A percentile compares a stretch with the other conserved stretches of the same genome.
Evolutionary conservation across 2,113 vertebrate genomes (phyloP).

Genomic region (Balaenoptera acutorostrata): DNA sequence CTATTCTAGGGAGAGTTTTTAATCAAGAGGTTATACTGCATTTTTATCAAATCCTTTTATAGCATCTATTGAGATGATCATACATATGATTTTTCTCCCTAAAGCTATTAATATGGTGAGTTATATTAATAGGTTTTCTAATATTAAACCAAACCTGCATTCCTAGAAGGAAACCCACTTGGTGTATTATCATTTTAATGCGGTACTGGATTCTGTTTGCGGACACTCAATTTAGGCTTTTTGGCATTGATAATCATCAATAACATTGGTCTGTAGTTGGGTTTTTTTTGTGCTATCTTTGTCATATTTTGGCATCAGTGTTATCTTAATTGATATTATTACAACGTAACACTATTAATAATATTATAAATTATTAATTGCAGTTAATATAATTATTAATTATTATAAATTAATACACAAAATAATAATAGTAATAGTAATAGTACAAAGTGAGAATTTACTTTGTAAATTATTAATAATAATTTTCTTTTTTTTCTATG

Average conservation of each 20-base stretch:
- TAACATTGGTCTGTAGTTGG: not conserved
- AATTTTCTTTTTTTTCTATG: not conserved
- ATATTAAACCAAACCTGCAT: not conserved
- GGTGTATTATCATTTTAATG: not conserved
- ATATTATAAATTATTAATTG: not conserved
- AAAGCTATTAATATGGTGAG: not conserved
- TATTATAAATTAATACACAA: not conserved
- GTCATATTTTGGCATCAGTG: not conserved
- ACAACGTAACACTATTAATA: not conserved
- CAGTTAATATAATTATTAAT: not conserved
- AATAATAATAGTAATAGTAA: not conserved
- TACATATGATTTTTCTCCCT: not conserved
- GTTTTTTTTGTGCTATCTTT: not conserved
- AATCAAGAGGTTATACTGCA: not conserved
- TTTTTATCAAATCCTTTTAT: not conserved
- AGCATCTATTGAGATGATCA: not conserved
- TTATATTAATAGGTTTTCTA: not conserved
- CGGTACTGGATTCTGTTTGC: not conserved
- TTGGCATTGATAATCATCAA: not conserved
- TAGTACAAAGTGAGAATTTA: not conserved
- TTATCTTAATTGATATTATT: not conserved
- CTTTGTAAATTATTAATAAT: not conserved
- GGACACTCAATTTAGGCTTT: not conserved
- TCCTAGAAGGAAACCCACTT: not conserved
- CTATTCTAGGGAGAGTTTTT: not conserved